Conservation (phyloP, 2,888 invertebrate genomes). For the Acronicta aceris region DNA sequence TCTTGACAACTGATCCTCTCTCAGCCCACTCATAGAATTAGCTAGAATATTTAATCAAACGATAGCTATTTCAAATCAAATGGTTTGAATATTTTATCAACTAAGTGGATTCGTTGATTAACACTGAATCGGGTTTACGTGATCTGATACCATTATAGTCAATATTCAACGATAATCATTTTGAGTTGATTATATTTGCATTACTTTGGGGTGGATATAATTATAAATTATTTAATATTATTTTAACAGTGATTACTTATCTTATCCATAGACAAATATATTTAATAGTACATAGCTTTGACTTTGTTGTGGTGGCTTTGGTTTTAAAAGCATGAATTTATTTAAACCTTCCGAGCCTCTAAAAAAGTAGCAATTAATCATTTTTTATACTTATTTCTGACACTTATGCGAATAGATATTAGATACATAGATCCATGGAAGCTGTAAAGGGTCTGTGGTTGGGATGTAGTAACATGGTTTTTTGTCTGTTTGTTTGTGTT, state of each 20-base stretch:
- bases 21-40: constrained; percentile 33
- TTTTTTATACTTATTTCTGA: too few relatives aligned
- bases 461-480: too few relatives aligned
- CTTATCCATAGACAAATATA: neutral
- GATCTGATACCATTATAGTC: constrained; percentile 15
- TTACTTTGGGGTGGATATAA: neutral
- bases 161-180: constrained; percentile 21
- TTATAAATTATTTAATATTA: neutral
- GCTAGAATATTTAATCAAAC: constrained; percentile 47
- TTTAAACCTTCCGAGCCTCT: too few relatives aligned
- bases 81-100: constrained; percentile 52
- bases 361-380: too few relatives aligned
- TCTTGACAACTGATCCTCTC: constrained; percentile 8
- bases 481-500: too few relatives aligned
- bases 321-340: too few relatives aligned
- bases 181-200: constrained; percentile 5
- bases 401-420: too few relatives aligned
- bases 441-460: too few relatives aligned
- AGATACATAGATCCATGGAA: too few relatives aligned
- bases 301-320: too few relatives aligned
- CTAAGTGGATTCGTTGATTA: constrained; percentile 53
- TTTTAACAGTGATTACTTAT: neutral
- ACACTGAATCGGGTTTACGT: constrained; percentile 39
- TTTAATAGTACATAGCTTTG: too few relatives aligned
- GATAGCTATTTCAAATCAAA: constrained; percentile 48